A percentile compares a stretch with the other conserved stretches of the same genome.
These are phyloP conservation scores for Tribolium madens DNA, from an alignment of 1,140 invertebrate species.

Conservation along the genomic window DNA sequence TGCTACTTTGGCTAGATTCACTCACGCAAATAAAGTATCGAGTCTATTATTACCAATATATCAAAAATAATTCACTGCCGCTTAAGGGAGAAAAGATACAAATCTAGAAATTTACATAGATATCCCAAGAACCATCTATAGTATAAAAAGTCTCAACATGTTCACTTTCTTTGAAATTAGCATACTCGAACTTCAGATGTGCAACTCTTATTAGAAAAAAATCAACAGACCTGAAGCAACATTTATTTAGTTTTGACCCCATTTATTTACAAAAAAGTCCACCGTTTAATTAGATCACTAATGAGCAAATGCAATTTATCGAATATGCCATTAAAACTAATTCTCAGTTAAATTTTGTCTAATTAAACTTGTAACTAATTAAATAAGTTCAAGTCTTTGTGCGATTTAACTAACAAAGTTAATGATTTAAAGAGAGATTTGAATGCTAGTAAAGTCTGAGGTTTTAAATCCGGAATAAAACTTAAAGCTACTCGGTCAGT, in stretches of 20 bases:
- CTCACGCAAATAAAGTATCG: slow-evolving; percentile 8
- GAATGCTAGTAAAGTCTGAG: neutral
- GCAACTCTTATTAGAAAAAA: neutral
- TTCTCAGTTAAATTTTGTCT: neutral
- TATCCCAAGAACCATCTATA: neutral
- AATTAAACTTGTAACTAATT: neutral
- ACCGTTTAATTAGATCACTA: neutral
- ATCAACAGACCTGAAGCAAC: neutral
- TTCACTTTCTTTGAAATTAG: neutral
- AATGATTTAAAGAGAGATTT: neutral
- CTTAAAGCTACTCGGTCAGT: neutral
- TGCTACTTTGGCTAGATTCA: neutral
- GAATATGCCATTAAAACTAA: neutral
- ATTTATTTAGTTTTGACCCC: neutral
- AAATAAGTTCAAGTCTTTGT: neutral
- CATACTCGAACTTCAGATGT: neutral
- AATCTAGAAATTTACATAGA: neutral
- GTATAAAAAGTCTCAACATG: neutral
- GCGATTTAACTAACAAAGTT: neutral
- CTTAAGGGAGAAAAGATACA: neutral
- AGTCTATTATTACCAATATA: neutral
- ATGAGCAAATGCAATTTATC: neutral
- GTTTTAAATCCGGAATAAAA: neutral
- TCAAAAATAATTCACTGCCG: neutral
- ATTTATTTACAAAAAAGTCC: neutral